A percentile compares a stretch with the other conserved stretches of the same genome.
These are phyloP conservation scores for Trachelus troglodyta DNA, from an alignment of 2,888 invertebrate genomes.

Conservation along the genomic window DNA sequence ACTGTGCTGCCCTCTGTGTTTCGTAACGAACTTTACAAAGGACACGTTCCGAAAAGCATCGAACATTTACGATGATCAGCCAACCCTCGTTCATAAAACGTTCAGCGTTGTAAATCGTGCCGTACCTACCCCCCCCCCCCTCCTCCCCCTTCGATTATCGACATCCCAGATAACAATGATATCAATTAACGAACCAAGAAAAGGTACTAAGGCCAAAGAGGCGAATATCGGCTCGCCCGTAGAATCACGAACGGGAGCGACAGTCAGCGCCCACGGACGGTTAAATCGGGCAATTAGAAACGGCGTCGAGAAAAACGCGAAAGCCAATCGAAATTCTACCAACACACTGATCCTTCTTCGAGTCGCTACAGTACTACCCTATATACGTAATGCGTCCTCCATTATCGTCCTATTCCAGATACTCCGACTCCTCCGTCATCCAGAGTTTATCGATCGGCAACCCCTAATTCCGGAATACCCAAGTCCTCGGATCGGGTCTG, in stretches of 20 bases:
- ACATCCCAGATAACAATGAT: too few relatives aligned
- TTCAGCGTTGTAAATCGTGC: background rate
- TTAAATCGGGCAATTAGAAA: background rate
- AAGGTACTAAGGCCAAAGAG: too few relatives aligned
- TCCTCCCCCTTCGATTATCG: too few relatives aligned
- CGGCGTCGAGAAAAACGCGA: background rate
- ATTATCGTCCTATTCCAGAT: background rate
- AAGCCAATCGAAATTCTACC: background rate
- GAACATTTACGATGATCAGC: background rate
- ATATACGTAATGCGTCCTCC: background rate
- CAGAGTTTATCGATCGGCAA: background rate
- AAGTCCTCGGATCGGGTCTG: background rate
- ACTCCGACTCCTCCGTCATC: background rate
- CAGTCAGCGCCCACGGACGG: background rate
- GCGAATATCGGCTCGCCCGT: too few relatives aligned
- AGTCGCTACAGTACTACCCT: background rate
- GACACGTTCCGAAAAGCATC: background rate
- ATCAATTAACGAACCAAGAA: too few relatives aligned
- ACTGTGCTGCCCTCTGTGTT: slow-evolving; percentile 43
- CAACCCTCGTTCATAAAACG: background rate
- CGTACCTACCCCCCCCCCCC: background rate
- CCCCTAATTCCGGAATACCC: background rate
- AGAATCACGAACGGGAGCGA: too few relatives aligned
- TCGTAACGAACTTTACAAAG: slow-evolving; percentile 17
- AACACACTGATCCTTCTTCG: background rate